Conservation (phyloP, 2,797 vertebrate genomes). For the Intellagama lesueurii region DNA sequence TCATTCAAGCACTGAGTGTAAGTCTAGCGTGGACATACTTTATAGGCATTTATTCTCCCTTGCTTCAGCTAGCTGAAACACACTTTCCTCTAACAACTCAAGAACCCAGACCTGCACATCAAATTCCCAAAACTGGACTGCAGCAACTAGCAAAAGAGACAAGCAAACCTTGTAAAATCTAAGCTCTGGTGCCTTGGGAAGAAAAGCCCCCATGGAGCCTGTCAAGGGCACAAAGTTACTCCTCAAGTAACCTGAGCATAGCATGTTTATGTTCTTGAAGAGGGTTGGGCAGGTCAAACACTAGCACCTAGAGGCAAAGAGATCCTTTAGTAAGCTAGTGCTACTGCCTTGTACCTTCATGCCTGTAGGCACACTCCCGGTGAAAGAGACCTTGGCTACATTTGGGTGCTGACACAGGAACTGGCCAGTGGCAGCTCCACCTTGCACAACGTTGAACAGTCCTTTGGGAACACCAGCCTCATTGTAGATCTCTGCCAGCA, state of each 20-base stretch:
- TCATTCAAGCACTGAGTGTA: neutral
- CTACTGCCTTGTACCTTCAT: conserved; percentile 83
- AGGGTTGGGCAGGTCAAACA: neutral
- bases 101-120: neutral
- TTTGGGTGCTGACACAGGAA: conserved; percentile 90
- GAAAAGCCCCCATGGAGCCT: no score
- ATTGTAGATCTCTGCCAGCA: conserved; percentile 93
- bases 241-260: neutral
- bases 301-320: neutral
- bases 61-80: neutral
- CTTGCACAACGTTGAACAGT: conserved; percentile 96
- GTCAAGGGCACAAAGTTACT: neutral
- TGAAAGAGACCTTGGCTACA: conserved; percentile 97
- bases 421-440: conserved; percentile 90
- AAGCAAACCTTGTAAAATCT: neutral
- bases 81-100: neutral
- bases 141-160: neutral
- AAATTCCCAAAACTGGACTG: no score
- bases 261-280: neutral
- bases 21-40: neutral
- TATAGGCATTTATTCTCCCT: neutral
- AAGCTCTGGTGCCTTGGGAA: neutral
- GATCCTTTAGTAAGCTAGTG: fast-evolving
- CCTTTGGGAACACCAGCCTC: conserved; percentile 90
- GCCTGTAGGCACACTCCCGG: conserved; percentile 95